These are phyloP conservation scores for Meganola albula DNA, from an alignment of 2,888 invertebrate species.

Conservation along the genomic window DNA sequence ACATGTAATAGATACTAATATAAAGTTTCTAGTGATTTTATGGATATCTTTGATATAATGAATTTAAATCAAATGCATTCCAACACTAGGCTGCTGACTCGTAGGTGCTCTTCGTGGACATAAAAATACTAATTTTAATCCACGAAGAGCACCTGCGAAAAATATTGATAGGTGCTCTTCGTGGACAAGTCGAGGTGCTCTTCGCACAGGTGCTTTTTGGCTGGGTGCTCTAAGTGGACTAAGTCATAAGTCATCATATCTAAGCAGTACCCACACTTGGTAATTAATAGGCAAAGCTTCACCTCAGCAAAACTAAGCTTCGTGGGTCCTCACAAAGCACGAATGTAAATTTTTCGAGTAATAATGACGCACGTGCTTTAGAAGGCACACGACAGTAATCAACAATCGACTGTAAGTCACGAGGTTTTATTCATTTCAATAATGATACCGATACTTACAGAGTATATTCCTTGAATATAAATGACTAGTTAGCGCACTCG, in stretches of 20 bases:
- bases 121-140: neutral
- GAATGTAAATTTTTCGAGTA: conserved; percentile 57
- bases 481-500: too few relatives aligned
- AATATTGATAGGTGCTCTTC: conserved; percentile 1
- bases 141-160: conserved; percentile 1
- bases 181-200: neutral
- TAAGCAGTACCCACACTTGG: too few relatives aligned
- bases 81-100: neutral
- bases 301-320: too few relatives aligned
- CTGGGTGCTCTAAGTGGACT: neutral
- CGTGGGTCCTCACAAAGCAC: conserved; percentile 47
- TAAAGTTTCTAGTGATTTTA: neutral
- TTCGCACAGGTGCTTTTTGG: too few relatives aligned
- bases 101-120: neutral
- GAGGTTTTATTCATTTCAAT: conserved; percentile 46
- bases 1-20: too few relatives aligned
- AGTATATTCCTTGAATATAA: too few relatives aligned
- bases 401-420: conserved; percentile 68
- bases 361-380: conserved; percentile 57
- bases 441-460: too few relatives aligned
- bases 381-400: conserved; percentile 60
- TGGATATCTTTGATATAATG: neutral
- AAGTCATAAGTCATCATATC: too few relatives aligned
- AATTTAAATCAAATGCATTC: neutral
- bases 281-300: too few relatives aligned